Base-by-base conservation (phyloP, 2,113 vertebrate species). In the Pantherophis guttatus region DNA sequence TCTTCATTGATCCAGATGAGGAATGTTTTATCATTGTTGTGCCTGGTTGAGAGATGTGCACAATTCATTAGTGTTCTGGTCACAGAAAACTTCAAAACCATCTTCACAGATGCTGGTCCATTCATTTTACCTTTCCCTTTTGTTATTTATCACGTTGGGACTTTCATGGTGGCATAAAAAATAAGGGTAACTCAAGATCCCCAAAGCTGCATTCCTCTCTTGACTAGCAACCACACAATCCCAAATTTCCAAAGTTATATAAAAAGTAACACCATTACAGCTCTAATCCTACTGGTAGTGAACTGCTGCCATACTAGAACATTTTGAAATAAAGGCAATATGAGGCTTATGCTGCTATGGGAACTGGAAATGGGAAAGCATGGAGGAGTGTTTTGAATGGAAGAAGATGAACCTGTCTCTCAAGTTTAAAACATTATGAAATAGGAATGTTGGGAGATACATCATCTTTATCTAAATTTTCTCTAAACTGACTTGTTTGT, bases 1-100 rank as follows among this genome's bases (percentile, higher is more conserved):
- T 99, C 99, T 94, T 99, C 99, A 92, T 99, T 99, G 96, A 99
- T 98, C 99, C 99, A 99, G 96, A 99, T 97, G 93, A 99, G 97
- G 97, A 99, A 99, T 33, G 98, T 99, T 96, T 99, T 99, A 95
- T 99, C 98, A 15, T 98, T 98, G 97, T 99, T 99, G 96, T 99
- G 98, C 99, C 99, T 99, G 94, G 81, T 58, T 94, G 93, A 93
- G 58, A 95, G 90, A 89, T 93, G 90, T 81, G 33, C 75, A 86
- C 89, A 92, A 3, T 0, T 29, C 0, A 53, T 87, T 92, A 0
- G 0, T 19, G 7, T 93, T 92, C 86, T 91, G 87, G 86, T 88
- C 33, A 93, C 21, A 53, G 0, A 90, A 88, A 5, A n/a, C 21
- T 44, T 58, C 50, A 93, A 65, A 95, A 94, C 13, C 93, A 54